Conservation (phyloP, 64 coral and sea anemone genomes). For the Hydrozoanthus tunicans region DNA sequence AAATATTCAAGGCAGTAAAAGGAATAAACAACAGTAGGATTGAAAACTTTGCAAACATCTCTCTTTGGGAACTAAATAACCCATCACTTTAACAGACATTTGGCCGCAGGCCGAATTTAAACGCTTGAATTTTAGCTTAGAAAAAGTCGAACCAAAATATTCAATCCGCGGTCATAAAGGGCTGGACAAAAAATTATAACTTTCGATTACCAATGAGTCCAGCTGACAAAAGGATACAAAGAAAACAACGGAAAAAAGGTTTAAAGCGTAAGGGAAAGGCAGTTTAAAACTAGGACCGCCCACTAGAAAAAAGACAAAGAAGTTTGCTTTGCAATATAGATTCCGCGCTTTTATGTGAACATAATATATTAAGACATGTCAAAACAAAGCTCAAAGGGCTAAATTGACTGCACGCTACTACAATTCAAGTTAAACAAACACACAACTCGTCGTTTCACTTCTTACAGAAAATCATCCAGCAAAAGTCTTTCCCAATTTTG, state of each 20-base stretch:
- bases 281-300: neutral
- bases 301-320: slow-evolving; percentile 2
- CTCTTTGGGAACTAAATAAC: neutral
- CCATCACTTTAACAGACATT: neutral
- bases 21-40: neutral
- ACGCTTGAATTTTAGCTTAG: neutral
- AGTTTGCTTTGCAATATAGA: neutral
- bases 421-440: neutral
- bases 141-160: neutral
- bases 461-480: neutral
- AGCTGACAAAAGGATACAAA: neutral
- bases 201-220: neutral
- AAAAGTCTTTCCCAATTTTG: neutral
- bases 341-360: neutral
- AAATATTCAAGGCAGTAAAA: neutral
- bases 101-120: neutral
- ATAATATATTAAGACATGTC: slow-evolving; percentile 1
- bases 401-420: neutral
- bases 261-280: neutral
- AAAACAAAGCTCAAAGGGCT: neutral
- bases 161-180: neutral
- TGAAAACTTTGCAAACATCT: neutral
- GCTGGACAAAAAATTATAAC: neutral
- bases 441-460: neutral
- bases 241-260: neutral